Evolutionary conservation across 1,140 invertebrate genomes (phyloP).

Genomic region (Phenacoccus solenopsis): DNA sequence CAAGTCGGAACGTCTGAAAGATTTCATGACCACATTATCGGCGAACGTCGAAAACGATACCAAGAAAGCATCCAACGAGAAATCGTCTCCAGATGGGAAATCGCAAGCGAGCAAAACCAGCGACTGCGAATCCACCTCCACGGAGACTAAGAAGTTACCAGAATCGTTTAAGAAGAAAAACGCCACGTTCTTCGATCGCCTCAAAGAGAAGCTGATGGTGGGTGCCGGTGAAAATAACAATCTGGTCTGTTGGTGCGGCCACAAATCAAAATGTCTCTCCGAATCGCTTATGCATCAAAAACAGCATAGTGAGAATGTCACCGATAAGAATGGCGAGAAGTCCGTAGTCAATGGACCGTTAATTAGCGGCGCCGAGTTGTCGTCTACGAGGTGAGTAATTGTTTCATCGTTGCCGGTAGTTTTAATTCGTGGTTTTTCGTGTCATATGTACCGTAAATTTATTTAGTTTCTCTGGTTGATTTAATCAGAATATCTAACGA

Average conservation of each 20-base stretch:
- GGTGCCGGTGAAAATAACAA: slow-evolving; percentile 37
- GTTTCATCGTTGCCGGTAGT: background rate
- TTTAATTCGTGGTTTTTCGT: no score
- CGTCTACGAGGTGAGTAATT: slow-evolving; percentile 24
- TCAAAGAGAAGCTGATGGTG: slow-evolving; percentile 57
- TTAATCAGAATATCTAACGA: no score
- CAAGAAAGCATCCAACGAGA: background rate
- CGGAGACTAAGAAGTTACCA: slow-evolving; percentile 31
- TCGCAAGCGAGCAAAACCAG: slow-evolving; percentile 20
- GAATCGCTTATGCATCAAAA: slow-evolving; percentile 62
- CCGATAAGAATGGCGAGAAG: slow-evolving; percentile 35
- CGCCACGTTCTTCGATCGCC: slow-evolving; percentile 64
- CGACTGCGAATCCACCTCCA: slow-evolving; percentile 32
- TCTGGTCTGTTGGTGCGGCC: slow-evolving; percentile 59
- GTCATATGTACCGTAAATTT: no score
- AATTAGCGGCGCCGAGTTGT: slow-evolving; percentile 32
- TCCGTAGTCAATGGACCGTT: slow-evolving; percentile 30
- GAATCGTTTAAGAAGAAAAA: slow-evolving; percentile 50
- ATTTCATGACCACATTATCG: slow-evolving; percentile 27
- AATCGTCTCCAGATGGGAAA: slow-evolving; percentile 4
- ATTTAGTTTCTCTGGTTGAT: no score
- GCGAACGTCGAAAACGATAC: background rate
- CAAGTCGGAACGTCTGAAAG: slow-evolving; percentile 19
- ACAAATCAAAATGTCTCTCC: slow-evolving; percentile 70
- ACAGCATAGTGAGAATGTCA: slow-evolving; percentile 31